Evolutionary conservation across 2,888 invertebrate species (phyloP), one percentile per base, ranked within the genome.

Genomic region (Sepioteuthis lessoniana): DNA sequence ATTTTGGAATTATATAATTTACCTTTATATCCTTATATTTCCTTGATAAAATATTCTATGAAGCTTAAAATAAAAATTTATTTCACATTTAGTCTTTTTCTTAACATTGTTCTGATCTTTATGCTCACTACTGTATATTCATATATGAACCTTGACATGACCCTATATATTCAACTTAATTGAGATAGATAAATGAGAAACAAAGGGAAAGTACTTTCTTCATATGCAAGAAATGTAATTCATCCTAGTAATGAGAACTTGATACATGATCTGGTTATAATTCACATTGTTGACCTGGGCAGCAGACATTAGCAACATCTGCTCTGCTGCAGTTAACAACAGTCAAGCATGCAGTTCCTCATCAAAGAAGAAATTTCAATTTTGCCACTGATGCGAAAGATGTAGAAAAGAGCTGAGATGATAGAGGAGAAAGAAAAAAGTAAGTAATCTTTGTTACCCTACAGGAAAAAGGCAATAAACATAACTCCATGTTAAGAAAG

Each of bases 301-400:
- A n/a, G 76, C n/a, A 76, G 76, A n/a, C 76, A 76, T 76, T 76
- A 76, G 76, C 76, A 76, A 76, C 76, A 76, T 76, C 76, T 76
- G 76, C 76, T 76, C 76, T 76, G 10, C n/a, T 76, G 76, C n/a
- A 76, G 76, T 76, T 31, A 76, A 76, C 76, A 76, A 76, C 76
- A 76, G 76, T 16, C 76, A 76, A n/a, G n/a, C 76, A 76, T 76
- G 76, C 76, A n/a, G n/a, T n/a, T 76, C 13, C 10, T 76, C 76
- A 76, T 76, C 76, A 76, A n/a, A n/a, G 76, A 76, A 76, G 76
- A 76, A 76, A 76, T 76, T 76, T n/a, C 76, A 76, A 76, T 76
- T 76, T 76, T 76, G 76, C 76, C n/a, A 76, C 13, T 8, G 76
- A 76, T 76, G 76, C 76, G n/a, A 76, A 76, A n/a, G 76, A 76